Base-by-base conservation (phyloP, 2,797 vertebrate genomes). In the Euthynnus affinis region DNA sequence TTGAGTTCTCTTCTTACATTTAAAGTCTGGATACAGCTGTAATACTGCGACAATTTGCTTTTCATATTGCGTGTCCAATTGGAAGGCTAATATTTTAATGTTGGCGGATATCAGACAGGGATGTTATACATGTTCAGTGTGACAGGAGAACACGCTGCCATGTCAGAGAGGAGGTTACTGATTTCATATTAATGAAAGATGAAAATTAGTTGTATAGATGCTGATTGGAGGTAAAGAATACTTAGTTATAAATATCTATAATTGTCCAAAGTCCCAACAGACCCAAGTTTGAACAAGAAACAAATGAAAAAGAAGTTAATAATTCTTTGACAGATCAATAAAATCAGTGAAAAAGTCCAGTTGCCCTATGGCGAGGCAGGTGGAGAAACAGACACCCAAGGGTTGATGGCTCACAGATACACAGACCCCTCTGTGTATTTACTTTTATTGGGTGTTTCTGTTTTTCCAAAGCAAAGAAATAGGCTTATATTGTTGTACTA, bases 11-110 rank as follows among this genome's bases (percentile, higher is more conserved):
- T 78, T 89, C 84, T 68, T 90, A 89, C 85, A 93, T 97, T 97
- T 97, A 95, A 97, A 96, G 96, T 93, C 74, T 1, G 61, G 23
- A 23, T 74, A 69, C 51, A 25, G 81, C 74, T 29, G 75, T 65
- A 67, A 86, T 23, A 56, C 56, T 52, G 90, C 91, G 90, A 93
- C 88, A 93, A 89, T 86, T 94, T 94, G 93, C 90, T 93, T 93
- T 96, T 96, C 94, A 96, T 94, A 93, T 80, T 90, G 95, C 86
- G 4, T 95, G 95, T 91, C 92, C 95, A 96, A 97, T 96, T 84
- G 90, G 91, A 97, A 95, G 93, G 95, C 94, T 94, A 96, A 96
- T 95, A 96, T 96, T 89, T 96, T 95, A 97, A 97, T 91, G 95
- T 91, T 87, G 89, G 86, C 78, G 95, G 93, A 93, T 95, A 94